Evolutionary conservation across 2,888 invertebrate species (phyloP).

Genomic region (Oxystoma pomonae): DNA sequence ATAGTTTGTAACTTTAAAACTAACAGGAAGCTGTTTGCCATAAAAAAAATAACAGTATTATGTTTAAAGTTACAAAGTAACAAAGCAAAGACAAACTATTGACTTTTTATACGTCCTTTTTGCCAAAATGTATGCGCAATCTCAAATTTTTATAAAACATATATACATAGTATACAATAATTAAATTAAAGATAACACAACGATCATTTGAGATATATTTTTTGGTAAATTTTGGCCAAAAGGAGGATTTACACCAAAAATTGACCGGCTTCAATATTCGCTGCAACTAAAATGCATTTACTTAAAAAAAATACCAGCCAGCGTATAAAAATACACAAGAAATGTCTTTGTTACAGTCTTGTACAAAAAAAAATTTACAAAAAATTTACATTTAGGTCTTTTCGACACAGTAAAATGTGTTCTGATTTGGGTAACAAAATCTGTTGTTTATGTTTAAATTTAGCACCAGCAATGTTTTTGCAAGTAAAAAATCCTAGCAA

Average conservation of each 20-base stretch:
- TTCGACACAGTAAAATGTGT: no score
- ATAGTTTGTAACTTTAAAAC: background rate
- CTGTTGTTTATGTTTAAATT: conserved; percentile 16
- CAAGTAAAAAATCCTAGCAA: conserved; percentile 54
- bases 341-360: conserved; percentile 36
- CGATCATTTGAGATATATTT: background rate
- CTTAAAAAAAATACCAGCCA: conserved; percentile 29
- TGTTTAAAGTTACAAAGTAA: background rate
- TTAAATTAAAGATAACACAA: background rate
- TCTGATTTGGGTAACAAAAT: no score
- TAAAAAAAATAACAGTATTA: no score
- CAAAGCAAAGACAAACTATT: background rate
- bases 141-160: background rate
- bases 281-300: no score
- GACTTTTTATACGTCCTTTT: background rate
- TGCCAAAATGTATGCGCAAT: background rate
- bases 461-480: conserved; percentile 26
- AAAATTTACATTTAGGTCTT: conserved; percentile 42
- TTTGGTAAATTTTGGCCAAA: background rate
- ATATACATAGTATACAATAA: background rate
- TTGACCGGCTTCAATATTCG: background rate
- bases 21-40: background rate
- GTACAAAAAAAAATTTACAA: conserved; percentile 40
- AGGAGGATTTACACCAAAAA: background rate
- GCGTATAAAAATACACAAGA: background rate